Conservation (phyloP, 2,113 vertebrate genomes). For the Thryonomys swinderianus region DNA sequence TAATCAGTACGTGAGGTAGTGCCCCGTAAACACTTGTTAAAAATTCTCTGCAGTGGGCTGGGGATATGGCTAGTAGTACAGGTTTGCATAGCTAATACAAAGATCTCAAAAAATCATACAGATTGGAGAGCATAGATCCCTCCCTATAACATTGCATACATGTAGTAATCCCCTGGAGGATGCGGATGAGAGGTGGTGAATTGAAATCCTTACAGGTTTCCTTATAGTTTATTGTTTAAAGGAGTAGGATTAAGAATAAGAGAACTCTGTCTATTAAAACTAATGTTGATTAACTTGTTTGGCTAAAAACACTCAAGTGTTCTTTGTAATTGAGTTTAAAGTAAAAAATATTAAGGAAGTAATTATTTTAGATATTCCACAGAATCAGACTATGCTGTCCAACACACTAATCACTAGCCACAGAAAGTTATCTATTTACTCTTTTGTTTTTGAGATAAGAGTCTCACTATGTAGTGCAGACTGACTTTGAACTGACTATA, state of each 20-base stretch:
- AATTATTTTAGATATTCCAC: neutral
- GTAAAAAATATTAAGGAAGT: slow-evolving; percentile 23
- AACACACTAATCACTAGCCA: neutral
- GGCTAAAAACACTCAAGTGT: slow-evolving; percentile 25
- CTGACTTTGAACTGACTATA: neutral
- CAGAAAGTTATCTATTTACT: neutral
- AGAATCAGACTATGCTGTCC: neutral
- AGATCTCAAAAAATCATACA: neutral
- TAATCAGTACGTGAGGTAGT: neutral
- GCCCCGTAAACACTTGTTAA: neutral
- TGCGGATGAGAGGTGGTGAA: neutral
- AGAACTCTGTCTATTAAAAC: slow-evolving; percentile 26
- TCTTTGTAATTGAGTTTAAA: slow-evolving; percentile 37
- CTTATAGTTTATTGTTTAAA: slow-evolving; percentile 11
- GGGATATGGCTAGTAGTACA: neutral
- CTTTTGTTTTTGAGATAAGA: neutral
- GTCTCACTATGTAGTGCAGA: neutral
- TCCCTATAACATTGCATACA: neutral
- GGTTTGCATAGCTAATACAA: neutral
- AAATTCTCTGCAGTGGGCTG: neutral
- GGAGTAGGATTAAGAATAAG: neutral
- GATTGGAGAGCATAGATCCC: neutral
- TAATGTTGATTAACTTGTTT: slow-evolving; percentile 18
- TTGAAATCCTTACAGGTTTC: neutral
- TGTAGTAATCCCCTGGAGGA: neutral